Evolutionary conservation across 2,113 vertebrate genomes (phyloP).

Genomic region (Thalassoma bifasciatum): DNA sequence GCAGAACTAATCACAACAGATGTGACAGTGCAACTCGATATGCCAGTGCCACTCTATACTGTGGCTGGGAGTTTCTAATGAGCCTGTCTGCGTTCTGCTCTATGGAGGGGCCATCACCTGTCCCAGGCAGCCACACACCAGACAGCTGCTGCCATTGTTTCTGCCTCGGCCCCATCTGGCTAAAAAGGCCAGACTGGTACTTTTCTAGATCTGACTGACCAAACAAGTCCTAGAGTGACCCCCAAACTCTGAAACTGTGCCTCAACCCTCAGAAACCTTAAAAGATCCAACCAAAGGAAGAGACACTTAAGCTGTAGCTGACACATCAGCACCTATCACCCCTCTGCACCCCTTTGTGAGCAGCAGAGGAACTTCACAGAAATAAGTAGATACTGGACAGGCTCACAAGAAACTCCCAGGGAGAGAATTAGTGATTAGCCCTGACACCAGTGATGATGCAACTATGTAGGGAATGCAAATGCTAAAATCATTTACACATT

Average conservation of each 20-base stretch:
- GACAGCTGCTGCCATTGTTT: slow-evolving; percentile 82
- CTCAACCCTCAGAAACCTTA: neutral
- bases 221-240: slow-evolving; percentile 52
- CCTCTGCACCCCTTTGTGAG: neutral
- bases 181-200: slow-evolving; percentile 54
- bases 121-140: slow-evolving; percentile 74
- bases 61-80: slow-evolving; percentile 69
- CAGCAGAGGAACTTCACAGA: slow-evolving; percentile 18
- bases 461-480: slow-evolving; percentile 69
- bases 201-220: slow-evolving; percentile 45
- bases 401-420: slow-evolving; percentile 44
- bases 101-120: slow-evolving; percentile 77
- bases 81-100: slow-evolving; percentile 71
- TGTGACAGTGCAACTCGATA: slow-evolving; percentile 78
- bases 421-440: slow-evolving; percentile 43
- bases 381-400: slow-evolving; percentile 19
- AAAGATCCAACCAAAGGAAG: slow-evolving; percentile 10
- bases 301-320: neutral
- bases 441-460: slow-evolving; percentile 69
- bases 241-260: neutral
- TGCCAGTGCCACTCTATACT: slow-evolving; percentile 61
- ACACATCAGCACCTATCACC: slow-evolving; percentile 9
- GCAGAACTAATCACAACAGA: slow-evolving; percentile 80
- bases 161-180: slow-evolving; percentile 74
- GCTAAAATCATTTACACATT: slow-evolving; percentile 65